Conservation (phyloP, 2,113 vertebrate species). For the Aleadryas rufinucha region DNA sequence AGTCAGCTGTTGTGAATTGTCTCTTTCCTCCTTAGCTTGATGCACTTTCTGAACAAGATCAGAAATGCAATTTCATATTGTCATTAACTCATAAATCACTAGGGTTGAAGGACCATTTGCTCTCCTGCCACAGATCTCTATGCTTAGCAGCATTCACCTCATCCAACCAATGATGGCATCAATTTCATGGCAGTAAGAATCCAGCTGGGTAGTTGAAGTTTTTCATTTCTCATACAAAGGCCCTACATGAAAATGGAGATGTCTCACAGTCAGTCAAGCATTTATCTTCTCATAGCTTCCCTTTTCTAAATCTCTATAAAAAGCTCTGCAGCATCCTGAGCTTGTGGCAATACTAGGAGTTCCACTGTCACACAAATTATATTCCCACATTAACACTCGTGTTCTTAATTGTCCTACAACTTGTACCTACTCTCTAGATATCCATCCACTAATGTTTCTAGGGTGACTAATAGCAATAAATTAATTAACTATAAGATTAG, state of each 20-base stretch:
- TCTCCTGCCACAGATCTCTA: background rate
- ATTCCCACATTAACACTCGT: background rate
- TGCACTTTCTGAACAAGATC: background rate
- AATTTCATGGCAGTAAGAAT: background rate
- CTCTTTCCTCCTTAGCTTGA: background rate
- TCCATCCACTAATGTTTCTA: background rate
- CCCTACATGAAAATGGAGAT: background rate
- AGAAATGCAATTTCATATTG: background rate
- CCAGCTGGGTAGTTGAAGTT: background rate
- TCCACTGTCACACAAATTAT: background rate
- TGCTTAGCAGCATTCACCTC: background rate
- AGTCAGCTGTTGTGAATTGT: background rate
- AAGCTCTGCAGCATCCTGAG: accelerated
- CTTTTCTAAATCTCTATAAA: background rate
- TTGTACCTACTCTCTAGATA: background rate
- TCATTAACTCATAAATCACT: background rate
- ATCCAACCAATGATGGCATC: background rate
- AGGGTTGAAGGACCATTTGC: background rate
- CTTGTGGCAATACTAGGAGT: background rate
- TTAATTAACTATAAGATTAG: background rate
- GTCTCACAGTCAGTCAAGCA: background rate
- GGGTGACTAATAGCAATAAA: background rate
- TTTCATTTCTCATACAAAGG: background rate
- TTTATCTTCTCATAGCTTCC: background rate
- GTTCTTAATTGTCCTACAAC: background rate